Evolutionary conservation across 2,888 invertebrate genomes (phyloP), one percentile per base, ranked within the genome.

Genomic region (Dexiosoma caninum): DNA sequence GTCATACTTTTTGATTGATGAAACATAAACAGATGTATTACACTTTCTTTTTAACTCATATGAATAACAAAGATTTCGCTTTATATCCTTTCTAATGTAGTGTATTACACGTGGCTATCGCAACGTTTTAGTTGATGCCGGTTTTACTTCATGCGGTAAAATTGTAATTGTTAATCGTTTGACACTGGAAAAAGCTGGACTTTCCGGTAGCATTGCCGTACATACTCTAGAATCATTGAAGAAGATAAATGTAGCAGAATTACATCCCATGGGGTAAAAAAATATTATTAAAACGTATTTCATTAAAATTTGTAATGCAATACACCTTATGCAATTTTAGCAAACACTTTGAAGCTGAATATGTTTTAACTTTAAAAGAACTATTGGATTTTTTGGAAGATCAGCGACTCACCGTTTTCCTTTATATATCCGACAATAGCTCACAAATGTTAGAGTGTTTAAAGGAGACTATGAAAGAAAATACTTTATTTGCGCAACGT

Each of bases 231-330:
- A 85, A 42, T 86, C 87, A 19, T 84, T 90, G 21, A 87, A 88
- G 78, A 88, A 89, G 83, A 84, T 90, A 2, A 89, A 90, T 82
- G 86, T 90, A 66, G 87, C 89, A 4, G 89, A 88, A 79, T 86
- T 88, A 49, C 90, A 90, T 87, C 90, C 90, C 12, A 84, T 90
- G 83, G 88, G 90, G 90, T 90, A 83, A 84, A 72, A 66, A 10
- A 2, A 27, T 9, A 37, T 12, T 2, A 44, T 27, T 2, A 23
- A 12, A 14, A 23, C 21, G 9, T 14, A n/a, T 62, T 27, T 12
- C 16, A 23, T 10, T 46, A 4, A 2, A n/a, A 37, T 16, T 0
- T 9, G 35, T 32, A 53, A 23, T 23, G 21, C 12, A 23, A 7
- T 2, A 27, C 12, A 12, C 23, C 3, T n/a, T 49, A n/a, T 55